Percentiles rank a stretch among this genome's conserved stretches.
phyloP scores from a whole-genome alignment of 1,140 invertebrate species.

The Samia ricini region DNA sequence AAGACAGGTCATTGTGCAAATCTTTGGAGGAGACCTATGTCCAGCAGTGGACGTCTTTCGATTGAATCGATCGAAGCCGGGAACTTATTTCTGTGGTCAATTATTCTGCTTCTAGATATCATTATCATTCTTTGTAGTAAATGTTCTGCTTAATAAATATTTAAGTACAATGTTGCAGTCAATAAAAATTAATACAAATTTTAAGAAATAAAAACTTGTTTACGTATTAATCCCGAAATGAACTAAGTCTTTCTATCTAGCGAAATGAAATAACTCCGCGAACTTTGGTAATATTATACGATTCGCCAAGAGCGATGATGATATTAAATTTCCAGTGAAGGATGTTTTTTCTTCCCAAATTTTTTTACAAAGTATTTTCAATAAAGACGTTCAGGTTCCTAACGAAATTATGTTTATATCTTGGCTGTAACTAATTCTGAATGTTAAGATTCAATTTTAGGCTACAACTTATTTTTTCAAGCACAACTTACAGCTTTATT shows the following conservation, averaged over 20 bases:
- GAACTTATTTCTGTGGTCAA: no score
- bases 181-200: no score
- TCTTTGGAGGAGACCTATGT: no score
- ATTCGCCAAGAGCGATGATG: conserved; percentile 24
- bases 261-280: conserved; percentile 44
- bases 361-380: conserved; percentile 42
- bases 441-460: not conserved
- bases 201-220: not conserved
- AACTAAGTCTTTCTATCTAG: conserved; percentile 28
- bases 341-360: conserved; percentile 46
- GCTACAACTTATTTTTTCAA: no score
- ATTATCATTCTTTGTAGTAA: no score
- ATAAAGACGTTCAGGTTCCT: conserved; percentile 30
- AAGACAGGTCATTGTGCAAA: no score
- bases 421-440: not conserved
- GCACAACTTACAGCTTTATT: no score
- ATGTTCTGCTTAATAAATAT: no score
- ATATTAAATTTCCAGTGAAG: conserved; percentile 45
- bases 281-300: conserved; percentile 38
- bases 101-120: no score
- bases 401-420: conserved; percentile 1
- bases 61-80: no score
- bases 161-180: no score
- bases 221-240: not conserved
- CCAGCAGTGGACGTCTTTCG: no score